These are phyloP conservation scores for Petroica traversi DNA, from an alignment of 2,113 vertebrate genomes.

Conservation along the genomic window DNA sequence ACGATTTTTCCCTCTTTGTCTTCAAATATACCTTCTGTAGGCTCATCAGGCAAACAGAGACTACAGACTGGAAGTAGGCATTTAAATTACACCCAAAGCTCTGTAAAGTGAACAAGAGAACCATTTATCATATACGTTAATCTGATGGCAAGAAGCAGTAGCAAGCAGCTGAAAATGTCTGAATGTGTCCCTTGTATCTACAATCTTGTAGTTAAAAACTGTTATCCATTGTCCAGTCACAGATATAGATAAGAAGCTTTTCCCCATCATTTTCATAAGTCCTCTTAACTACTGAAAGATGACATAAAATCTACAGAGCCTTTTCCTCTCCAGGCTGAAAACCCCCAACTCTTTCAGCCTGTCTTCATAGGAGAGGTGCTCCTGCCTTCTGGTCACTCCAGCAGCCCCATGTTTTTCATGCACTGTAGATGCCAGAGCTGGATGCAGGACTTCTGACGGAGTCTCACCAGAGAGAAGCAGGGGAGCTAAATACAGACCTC, in stretches of 20 bases:
- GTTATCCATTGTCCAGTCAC: neutral
- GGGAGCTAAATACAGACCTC: neutral
- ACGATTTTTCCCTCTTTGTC: neutral
- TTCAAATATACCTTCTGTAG: neutral
- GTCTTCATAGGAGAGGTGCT: neutral
- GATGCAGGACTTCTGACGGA: neutral
- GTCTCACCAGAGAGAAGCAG: neutral
- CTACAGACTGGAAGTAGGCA: neutral
- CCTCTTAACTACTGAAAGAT: neutral
- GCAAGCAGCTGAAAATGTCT: neutral
- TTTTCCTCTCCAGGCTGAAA: neutral
- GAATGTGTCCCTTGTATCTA: neutral
- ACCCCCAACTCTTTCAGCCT: too few relatives aligned
- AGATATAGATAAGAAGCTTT: neutral
- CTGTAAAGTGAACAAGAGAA: neutral
- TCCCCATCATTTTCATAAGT: neutral
- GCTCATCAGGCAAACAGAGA: neutral
- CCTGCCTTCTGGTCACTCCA: neutral
- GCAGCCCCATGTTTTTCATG: neutral
- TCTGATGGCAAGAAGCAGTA: neutral
- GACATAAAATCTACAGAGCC: neutral
- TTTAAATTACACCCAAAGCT: neutral
- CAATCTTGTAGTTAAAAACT: neutral
- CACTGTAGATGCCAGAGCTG: neutral
- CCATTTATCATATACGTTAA: neutral